Evolutionary conservation across 2,113 vertebrate species (phyloP).

Genomic region (Laticauda laticaudata): DNA sequence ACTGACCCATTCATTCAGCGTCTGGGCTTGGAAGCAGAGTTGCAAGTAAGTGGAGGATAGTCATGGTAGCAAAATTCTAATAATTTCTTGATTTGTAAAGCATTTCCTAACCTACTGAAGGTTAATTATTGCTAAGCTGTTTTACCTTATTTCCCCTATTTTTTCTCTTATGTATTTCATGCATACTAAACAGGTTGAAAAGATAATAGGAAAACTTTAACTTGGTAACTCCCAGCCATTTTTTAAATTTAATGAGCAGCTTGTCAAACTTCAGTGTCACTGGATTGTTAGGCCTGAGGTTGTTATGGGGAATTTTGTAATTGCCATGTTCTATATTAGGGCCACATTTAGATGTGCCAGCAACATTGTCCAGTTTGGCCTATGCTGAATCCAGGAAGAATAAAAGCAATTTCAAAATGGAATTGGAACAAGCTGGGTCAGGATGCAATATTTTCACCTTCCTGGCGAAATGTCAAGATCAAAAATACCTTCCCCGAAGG

Average conservation of each 20-base stretch:
- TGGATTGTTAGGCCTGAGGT: not conserved
- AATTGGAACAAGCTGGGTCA: not conserved
- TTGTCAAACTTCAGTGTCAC: conserved; percentile 53
- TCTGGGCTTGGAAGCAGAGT: conserved; percentile 91
- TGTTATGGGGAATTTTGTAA: conserved; percentile 38
- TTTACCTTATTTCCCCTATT: not conserved
- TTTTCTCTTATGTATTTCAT: not conserved
- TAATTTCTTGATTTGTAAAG: not conserved
- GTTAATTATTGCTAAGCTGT: not conserved
- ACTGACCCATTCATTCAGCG: conserved; percentile 94
- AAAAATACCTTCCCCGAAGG: not conserved
- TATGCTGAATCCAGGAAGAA: not conserved
- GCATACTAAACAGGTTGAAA: not conserved
- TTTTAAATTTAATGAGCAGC: conserved; percentile 45
- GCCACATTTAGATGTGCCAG: not conserved
- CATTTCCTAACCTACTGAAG: not conserved
- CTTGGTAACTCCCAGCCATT: conserved; percentile 5
- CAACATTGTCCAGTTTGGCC: not conserved
- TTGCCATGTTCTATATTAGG: not conserved
- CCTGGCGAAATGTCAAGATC: not conserved
- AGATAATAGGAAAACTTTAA: not conserved
- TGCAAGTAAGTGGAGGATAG: conserved; percentile 79
- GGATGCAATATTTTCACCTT: not conserved
- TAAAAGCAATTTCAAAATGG: not conserved
- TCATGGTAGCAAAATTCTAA: not conserved